Conservation (phyloP, 1,140 invertebrate genomes). For the Drosophila sproati region DNA sequence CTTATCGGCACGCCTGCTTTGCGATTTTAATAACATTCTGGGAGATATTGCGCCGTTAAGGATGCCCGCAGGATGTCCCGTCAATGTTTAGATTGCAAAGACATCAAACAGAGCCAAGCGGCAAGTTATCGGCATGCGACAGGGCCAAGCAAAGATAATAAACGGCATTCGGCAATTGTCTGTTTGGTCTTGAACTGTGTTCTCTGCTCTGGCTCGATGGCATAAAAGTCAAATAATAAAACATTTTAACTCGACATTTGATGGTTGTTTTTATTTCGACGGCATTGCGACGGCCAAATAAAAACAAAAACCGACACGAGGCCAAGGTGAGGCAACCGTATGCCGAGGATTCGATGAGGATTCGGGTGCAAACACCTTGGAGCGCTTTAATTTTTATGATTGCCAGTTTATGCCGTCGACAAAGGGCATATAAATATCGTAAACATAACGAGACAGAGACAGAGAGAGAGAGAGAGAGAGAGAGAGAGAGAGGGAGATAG, state of each 20-base stretch:
- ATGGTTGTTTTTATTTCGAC: constrained; percentile 76
- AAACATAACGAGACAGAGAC: constrained; percentile 42
- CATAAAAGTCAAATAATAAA: constrained; percentile 81
- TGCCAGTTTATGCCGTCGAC: constrained; percentile 28
- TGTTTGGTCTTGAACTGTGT: constrained; percentile 24
- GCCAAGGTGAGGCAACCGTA: constrained; percentile 22
- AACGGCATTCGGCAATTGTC: constrained; percentile 75
- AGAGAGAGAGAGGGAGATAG: too few relatives aligned
- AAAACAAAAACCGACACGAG: constrained; percentile 62
- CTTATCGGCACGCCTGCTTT: constrained; percentile 58
- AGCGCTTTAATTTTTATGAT: constrained; percentile 80
- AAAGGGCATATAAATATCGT: constrained; percentile 32
- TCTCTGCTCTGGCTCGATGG: constrained; percentile 28
- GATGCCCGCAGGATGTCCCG: constrained; percentile 26
- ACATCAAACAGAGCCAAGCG: constrained; percentile 65
- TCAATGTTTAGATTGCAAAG: constrained; percentile 68
- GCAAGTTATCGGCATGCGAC: constrained; percentile 62
- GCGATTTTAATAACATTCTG: constrained; percentile 79
- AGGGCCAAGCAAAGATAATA: constrained; percentile 69
- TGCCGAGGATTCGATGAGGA: neutral
- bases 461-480: neutral
- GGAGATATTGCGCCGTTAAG: constrained; percentile 68
- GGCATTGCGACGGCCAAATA: constrained; percentile 78
- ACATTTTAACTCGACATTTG: constrained; percentile 81
- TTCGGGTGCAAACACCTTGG: constrained; percentile 63